Evolutionary conservation across 1,140 invertebrate genomes (phyloP), one percentile per base, ranked within the genome.

Genomic region (Euwallacea similis): DNA sequence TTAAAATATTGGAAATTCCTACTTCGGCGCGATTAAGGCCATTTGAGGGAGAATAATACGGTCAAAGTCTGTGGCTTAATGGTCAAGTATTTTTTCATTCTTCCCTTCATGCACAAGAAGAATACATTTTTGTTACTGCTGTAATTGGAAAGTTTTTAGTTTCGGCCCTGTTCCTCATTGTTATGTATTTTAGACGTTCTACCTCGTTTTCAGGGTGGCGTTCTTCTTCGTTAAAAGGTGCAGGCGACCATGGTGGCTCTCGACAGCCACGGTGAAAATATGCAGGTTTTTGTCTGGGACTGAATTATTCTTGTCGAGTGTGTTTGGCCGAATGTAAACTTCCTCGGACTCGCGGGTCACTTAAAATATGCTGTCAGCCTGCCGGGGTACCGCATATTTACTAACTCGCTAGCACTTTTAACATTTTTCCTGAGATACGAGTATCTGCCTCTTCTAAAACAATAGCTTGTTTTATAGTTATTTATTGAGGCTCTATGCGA

Each of bases 281-380:
- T 75, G 75, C 72, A 73, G 74, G 72, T 79, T 80, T 79, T 78
- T 78, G 72, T 76, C 71, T 74, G 69, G 66, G 65, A 68, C 76
- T 78, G 79, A 78, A 79, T 79, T 80, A 79, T 80, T 77, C 75
- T 78, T 78, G 77, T 78, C 77, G 69, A 69, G 73, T 77, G 78
- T 79, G 79, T 79, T 77, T 74, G 70, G 73, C 64, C 68, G 76
- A 79, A 78, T 79, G 78, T 79, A 77, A 79, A 78, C 74, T 69
- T 65, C 73, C 74, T 71, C 70, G 75, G 66, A 68, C 67, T 73
- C 74, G 76, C 77, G 72, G 67, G 66, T 75, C 74, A 76, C 73
- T 79, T 79, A 78, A 79, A 76, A 79, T 79, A 79, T 78, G 72
- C 77, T 79, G 78, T 79, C 78, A 77, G 62, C 63, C 67, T 59